Evolutionary conservation across 23 tunicate genomes (phyloP).

Genomic region (Trididemnum miniatum): DNA sequence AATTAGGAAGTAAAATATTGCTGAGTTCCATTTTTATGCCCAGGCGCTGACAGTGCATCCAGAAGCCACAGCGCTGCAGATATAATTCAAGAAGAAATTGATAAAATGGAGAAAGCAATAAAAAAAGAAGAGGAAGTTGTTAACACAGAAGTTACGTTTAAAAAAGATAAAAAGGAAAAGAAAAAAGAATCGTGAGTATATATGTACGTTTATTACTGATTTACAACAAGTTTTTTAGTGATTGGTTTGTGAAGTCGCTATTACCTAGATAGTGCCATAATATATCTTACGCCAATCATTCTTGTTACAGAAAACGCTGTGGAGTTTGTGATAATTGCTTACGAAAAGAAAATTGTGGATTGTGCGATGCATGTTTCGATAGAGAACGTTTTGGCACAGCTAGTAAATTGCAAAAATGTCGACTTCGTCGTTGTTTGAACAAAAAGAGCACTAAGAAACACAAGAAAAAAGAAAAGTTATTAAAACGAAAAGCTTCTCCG

Average conservation of each 20-base stretch:
- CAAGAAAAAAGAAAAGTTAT: slow-evolving; percentile 33
- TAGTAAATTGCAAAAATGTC: slow-evolving; percentile 33
- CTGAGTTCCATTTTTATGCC: no score
- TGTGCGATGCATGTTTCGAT: slow-evolving; percentile 56
- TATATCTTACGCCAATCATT: no score
- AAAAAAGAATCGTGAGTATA: background rate
- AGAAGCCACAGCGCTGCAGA: slow-evolving; percentile 2
- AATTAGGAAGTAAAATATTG: no score
- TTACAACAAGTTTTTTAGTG: no score
- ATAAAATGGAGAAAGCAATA: background rate
- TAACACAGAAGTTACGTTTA: background rate
- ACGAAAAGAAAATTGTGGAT: slow-evolving; percentile 54
- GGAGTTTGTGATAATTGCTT: slow-evolving; percentile 53
- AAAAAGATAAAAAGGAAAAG: background rate
- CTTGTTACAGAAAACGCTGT: slow-evolving; percentile 58
- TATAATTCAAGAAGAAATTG: background rate
- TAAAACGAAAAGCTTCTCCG: slow-evolving; percentile 20
- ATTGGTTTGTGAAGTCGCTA: no score
- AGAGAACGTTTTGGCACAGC: slow-evolving; percentile 25
- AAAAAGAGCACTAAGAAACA: slow-evolving; percentile 17
- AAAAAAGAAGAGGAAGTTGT: background rate
- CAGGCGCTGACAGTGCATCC: no score
- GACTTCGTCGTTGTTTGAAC: slow-evolving; percentile 53
- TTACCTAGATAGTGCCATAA: no score
- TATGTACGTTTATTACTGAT: no score